A percentile compares a stretch with the other conserved stretches of the same genome.
These are phyloP conservation scores for Lasioglossum vierecki DNA, from an alignment of 2,888 invertebrate species.

Conservation along the genomic window DNA sequence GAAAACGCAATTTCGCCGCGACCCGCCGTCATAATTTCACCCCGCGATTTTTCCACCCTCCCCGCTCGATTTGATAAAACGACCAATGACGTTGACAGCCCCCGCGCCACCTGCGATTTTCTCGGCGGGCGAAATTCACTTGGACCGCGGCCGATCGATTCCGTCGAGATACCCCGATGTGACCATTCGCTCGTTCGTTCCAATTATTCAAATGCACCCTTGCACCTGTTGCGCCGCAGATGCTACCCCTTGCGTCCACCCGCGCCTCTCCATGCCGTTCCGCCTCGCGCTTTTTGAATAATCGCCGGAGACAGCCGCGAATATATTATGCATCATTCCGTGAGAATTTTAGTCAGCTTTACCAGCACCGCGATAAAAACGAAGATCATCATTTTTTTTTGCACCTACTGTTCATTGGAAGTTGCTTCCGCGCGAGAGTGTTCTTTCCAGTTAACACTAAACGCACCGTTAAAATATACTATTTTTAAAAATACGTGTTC, in stretches of 20 bases:
- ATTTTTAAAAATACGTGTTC: too few species aligned
- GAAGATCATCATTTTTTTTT: background rate
- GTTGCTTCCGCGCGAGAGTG: background rate
- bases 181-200: slow-evolving; percentile 68
- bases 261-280: slow-evolving; percentile 41
- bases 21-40: slow-evolving; percentile 18
- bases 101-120: background rate
- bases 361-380: background rate
- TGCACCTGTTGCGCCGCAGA: slow-evolving; percentile 76
- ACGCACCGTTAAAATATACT: too few species aligned
- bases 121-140: slow-evolving; percentile 49
- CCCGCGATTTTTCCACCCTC: background rate
- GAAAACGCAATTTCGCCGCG: slow-evolving; percentile 23
- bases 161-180: slow-evolving; percentile 43
- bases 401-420: background rate
- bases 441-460: background rate
- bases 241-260: slow-evolving; percentile 41
- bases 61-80: background rate
- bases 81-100: background rate
- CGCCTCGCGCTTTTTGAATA: slow-evolving; percentile 44
- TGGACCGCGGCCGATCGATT: slow-evolving; percentile 52
- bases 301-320: slow-evolving; percentile 26
- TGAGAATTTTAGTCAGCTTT: slow-evolving; percentile 28
- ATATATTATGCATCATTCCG: slow-evolving; percentile 34
- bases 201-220: slow-evolving; percentile 80